Evolutionary conservation across 2,113 vertebrate species (phyloP).

Genomic region (Cryptotis parvus): DNA sequence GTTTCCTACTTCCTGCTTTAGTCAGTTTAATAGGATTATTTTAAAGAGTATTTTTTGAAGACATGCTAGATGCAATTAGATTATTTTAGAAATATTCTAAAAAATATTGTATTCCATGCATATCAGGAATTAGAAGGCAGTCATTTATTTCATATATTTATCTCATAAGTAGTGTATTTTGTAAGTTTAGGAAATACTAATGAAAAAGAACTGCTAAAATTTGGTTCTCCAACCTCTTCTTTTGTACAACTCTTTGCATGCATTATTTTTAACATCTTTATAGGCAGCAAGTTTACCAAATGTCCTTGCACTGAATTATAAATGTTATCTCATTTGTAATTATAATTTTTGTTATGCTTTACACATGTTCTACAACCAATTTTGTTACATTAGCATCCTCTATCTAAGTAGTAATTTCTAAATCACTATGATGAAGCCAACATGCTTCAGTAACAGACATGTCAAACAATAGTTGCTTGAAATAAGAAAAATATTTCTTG

Average conservation of each 20-base stretch:
- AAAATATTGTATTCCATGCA: neutral
- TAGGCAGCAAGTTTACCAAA: neutral
- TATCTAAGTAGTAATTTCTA: neutral
- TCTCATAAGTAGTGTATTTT: neutral
- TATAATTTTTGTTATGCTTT: neutral
- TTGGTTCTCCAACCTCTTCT: neutral
- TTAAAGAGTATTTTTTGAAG: neutral
- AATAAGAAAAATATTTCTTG: neutral
- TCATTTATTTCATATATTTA: neutral
- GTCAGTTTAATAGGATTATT: neutral
- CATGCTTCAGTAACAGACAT: neutral
- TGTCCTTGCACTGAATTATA: neutral
- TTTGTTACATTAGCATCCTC: neutral
- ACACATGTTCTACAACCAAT: neutral
- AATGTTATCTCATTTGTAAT: neutral
- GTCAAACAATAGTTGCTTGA: neutral
- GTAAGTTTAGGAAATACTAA: neutral
- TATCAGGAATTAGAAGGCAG: neutral
- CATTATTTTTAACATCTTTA: neutral
- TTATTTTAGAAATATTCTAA: neutral
- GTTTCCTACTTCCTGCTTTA: neutral
- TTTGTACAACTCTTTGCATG: neutral
- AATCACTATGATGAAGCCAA: neutral
- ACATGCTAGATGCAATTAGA: too few relatives aligned
- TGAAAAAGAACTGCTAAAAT: neutral